These are phyloP conservation scores for Sacculina carcini DNA, from an alignment of 2,888 invertebrate genomes.

Conservation along the genomic window DNA sequence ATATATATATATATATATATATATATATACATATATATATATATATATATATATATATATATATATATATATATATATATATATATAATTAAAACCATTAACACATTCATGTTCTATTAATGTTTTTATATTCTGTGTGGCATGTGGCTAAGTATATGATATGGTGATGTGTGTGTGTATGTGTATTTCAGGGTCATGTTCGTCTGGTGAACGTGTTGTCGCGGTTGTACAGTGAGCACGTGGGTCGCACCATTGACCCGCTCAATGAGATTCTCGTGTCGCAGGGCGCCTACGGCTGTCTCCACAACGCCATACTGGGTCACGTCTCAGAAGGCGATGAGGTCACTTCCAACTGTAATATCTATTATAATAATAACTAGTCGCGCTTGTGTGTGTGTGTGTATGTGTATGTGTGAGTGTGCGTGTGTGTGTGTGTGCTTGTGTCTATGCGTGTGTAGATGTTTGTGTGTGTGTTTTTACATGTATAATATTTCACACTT, in stretches of 20 bases:
- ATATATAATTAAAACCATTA: neutral
- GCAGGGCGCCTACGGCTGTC: constrained; percentile 76
- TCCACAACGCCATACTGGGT: constrained; percentile 29
- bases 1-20: too few relatives aligned
- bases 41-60: constrained; percentile 4
- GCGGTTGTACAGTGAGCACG: constrained; percentile 53
- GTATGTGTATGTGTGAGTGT: too few relatives aligned
- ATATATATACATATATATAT: too few relatives aligned
- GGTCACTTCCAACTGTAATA: neutral
- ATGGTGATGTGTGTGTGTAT: neutral
- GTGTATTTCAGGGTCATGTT: constrained; percentile 51
- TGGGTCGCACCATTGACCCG: constrained; percentile 50
- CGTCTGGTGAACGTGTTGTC: constrained; percentile 56
- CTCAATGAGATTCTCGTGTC: constrained; percentile 65
- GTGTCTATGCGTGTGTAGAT: too few relatives aligned
- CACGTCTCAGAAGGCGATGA: constrained; percentile 13
- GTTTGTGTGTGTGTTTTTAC: too few relatives aligned
- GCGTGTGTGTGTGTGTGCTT: too few relatives aligned
- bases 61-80: constrained; percentile 4
- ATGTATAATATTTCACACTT: too few relatives aligned
- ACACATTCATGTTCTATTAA: neutral
- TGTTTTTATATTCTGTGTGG: constrained; percentile 1
- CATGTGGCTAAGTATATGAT: neutral
- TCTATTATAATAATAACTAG: neutral
- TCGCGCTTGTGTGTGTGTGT: too few relatives aligned